A percentile compares a stretch with the other conserved stretches of the same genome.
phyloP scores from a whole-genome alignment of 2,888 invertebrate species.

The Cyrtodaria siliqua region DNA sequence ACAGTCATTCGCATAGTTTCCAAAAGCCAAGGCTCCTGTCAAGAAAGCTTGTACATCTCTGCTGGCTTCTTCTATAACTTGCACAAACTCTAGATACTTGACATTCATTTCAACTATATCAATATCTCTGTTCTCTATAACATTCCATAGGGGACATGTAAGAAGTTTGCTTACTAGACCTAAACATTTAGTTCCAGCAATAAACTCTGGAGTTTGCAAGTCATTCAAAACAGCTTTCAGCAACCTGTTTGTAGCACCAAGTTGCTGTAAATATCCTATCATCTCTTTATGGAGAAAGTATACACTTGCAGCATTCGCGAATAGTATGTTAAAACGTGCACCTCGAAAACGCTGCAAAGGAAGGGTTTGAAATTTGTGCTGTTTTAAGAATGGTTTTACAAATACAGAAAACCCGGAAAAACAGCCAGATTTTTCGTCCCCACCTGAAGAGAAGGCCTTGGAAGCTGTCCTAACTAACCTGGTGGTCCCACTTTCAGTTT shows the following conservation, averaged over 20 bases:
- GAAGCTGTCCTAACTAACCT: conserved; percentile 28
- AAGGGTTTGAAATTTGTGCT: conserved; percentile 4
- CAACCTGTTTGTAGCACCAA: conserved; percentile 9
- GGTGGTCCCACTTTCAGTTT: not conserved
- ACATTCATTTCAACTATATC: conserved; percentile 2
- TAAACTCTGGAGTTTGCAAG: conserved; percentile 12
- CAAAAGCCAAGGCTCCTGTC: not conserved
- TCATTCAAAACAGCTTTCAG: conserved; percentile 21
- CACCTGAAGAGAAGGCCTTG: conserved; percentile 21
- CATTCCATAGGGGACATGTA: conserved; percentile 27
- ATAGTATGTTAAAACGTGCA: conserved; percentile 44
- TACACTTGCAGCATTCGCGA: conserved; percentile 29
- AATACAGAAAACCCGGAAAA: conserved; percentile 18
- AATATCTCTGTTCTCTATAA: conserved; percentile 14
- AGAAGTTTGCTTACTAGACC: conserved; percentile 16
- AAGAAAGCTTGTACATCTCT: not conserved
- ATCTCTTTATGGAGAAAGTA: conserved; percentile 25
- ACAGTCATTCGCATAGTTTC: not conserved
- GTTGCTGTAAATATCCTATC: not conserved
- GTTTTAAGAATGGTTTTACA: conserved; percentile 15
- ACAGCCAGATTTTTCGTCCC: conserved; percentile 26
- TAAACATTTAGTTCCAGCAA: conserved; percentile 18
- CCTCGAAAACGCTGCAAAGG: conserved; percentile 24
- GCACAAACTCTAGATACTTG: not conserved
- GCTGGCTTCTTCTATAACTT: not conserved